Percentiles rank a stretch among this genome's conserved stretches.
Conservation (phyloP, 2,888 invertebrate genomes). For the Sinhomidia bicolor region DNA sequence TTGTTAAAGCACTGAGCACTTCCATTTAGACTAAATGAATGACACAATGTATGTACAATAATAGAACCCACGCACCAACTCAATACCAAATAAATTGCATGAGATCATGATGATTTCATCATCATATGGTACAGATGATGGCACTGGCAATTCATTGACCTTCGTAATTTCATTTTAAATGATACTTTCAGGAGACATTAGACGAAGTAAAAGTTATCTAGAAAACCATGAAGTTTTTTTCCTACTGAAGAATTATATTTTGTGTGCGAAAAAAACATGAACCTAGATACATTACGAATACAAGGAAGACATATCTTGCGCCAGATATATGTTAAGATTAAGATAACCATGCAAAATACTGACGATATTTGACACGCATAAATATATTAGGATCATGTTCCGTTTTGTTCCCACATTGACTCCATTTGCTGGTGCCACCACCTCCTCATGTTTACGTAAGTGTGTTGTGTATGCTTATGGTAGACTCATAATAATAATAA, state of each 20-base stretch:
- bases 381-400: slow-evolving; percentile 3
- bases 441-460: background rate
- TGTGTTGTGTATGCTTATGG: background rate
- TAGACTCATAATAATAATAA: no score
- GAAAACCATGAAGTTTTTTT: background rate
- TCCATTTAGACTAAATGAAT: no score
- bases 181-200: background rate
- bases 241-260: background rate
- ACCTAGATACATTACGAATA: background rate
- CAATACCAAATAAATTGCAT: background rate
- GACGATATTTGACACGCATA: slow-evolving; percentile 21
- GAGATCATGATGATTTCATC: slow-evolving; percentile 22
- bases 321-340: background rate
- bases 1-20: background rate
- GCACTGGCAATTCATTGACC: slow-evolving; percentile 19
- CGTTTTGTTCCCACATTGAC: slow-evolving; percentile 6
- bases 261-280: background rate
- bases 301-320: background rate
- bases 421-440: background rate
- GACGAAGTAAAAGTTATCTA: background rate
- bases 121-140: background rate
- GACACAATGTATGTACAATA: background rate
- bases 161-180: background rate
- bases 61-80: background rate
- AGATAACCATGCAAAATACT: background rate